Base-by-base conservation (phyloP, 2,888 invertebrate genomes). In the Lucinisca nassula region DNA sequence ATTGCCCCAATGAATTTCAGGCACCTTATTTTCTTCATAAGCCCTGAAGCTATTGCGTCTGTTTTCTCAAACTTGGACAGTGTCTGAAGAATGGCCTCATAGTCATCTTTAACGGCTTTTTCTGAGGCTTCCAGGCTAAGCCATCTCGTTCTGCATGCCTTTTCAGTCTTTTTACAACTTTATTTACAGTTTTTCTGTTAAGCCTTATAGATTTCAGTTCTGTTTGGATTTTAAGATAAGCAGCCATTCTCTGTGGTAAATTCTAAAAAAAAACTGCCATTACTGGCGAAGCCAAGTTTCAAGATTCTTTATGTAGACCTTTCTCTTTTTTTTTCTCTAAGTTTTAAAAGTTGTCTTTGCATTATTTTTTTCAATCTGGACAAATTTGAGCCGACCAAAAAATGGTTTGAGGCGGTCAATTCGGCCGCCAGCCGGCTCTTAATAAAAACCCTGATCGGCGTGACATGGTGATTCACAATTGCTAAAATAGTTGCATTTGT, bases 261-360 rank as follows among this genome's bases (percentile, higher is more conserved):
- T 89, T 87, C 21, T 90, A 89, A 73, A 90, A n/a, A n/a, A 88
- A 14, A 83, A 58, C 45, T 81, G 73, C 88, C 88, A 90, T 35
- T 87, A 37, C 49, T 89, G 89, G 1, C 81, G 37, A 0, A 87
- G 77, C 2, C 70, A 38, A 24, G 75, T 83, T 81, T 90, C 88
- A 30, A 90, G 55, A 73, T 70, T 77, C 70, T 83, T 84, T 4
- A 87, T 87, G 38, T 86, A 88, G 14, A n/a, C n/a, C n/a, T n/a
- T n/a, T n/a, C n/a, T 27, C 51, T 4, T 87, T 21, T 21, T 49
- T n/a, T 30, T 75, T 79, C 76, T 81, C 82, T n/a, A 80, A 55
- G 37, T 84, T n/a, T n/a, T n/a, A n/a, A n/a, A n/a, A n/a, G n/a
- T n/a, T n/a, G n/a, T n/a, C n/a, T n/a, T n/a, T n/a, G n/a, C n/a